Evolutionary conservation across 2,113 vertebrate species (phyloP).

Genomic region (Lamprologus tigripictilis): DNA sequence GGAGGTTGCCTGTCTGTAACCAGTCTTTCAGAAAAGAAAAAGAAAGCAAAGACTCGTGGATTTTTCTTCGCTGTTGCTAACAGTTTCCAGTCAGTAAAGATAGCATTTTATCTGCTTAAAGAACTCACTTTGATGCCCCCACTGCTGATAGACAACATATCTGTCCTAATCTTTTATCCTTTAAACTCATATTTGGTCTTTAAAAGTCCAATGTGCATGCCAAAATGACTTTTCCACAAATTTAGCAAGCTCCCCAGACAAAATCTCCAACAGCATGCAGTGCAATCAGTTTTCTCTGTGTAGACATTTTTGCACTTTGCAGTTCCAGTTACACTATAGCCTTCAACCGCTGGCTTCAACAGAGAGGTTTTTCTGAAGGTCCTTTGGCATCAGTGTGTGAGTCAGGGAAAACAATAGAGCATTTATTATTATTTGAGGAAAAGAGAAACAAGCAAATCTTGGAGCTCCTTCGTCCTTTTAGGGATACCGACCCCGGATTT

Average conservation of each 20-base stretch:
- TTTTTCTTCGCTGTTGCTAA: background rate
- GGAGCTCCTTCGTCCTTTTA: background rate
- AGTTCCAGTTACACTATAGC: background rate
- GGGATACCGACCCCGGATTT: background rate
- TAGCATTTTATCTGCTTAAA: background rate
- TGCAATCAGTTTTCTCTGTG: background rate
- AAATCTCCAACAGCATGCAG: background rate
- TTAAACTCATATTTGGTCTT: background rate
- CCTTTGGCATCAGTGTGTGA: background rate
- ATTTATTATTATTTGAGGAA: background rate
- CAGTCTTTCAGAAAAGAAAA: background rate
- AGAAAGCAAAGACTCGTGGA: background rate
- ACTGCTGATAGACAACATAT: background rate
- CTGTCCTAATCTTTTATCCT: background rate
- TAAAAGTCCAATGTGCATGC: background rate
- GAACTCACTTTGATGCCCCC: background rate
- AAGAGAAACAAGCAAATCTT: background rate
- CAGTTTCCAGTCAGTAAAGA: background rate
- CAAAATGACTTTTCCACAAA: background rate
- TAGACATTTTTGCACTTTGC: background rate
- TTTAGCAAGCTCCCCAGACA: background rate
- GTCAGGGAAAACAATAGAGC: background rate
- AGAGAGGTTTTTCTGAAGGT: background rate
- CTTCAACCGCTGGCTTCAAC: background rate
- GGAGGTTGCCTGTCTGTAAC: slow-evolving; percentile 5